Conservation (phyloP, 2,888 invertebrate genomes). For the Lycophotia porphyrea region DNA sequence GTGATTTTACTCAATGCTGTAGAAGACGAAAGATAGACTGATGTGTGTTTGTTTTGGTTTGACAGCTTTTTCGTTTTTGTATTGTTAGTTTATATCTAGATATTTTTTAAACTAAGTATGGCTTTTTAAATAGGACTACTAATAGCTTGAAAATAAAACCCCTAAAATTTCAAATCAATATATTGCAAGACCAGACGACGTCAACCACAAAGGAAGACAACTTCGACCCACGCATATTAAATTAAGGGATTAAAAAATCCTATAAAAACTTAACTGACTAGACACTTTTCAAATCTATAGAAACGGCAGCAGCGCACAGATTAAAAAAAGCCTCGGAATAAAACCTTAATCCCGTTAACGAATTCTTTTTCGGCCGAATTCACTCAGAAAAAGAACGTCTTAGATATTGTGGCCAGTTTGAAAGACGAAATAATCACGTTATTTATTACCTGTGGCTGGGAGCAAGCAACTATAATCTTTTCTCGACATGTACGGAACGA, state of each 20-base stretch:
- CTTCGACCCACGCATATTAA: conserved; percentile 20
- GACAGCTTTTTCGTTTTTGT: not conserved
- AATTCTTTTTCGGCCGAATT: conserved; percentile 80
- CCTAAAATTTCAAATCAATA: not conserved
- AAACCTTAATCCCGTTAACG: conserved; percentile 81
- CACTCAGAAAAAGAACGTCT: conserved; percentile 80
- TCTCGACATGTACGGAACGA: conserved; percentile 83
- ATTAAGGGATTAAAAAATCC: conserved; percentile 24
- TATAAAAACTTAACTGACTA: conserved; percentile 41
- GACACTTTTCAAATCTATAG: conserved; percentile 49
- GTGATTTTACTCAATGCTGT: not conserved
- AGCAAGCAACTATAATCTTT: conserved; percentile 86
- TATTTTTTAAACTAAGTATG: not conserved
- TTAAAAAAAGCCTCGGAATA: conserved; percentile 54
- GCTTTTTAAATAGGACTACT: not conserved
- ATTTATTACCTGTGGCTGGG: conserved; percentile 86
- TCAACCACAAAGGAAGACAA: conserved; percentile 16
- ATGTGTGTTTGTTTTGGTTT: not conserved
- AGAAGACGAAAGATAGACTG: not conserved
- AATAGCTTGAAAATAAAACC: not conserved
- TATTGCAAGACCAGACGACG: not conserved
- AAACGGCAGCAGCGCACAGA: conserved; percentile 65
- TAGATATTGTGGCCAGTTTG: conserved; percentile 80
- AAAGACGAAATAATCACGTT: conserved; percentile 88
- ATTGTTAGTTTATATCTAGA: not conserved